Evolutionary conservation across 2,113 vertebrate genomes (phyloP).

Genomic region (Acrocephalus arundinaceus): DNA sequence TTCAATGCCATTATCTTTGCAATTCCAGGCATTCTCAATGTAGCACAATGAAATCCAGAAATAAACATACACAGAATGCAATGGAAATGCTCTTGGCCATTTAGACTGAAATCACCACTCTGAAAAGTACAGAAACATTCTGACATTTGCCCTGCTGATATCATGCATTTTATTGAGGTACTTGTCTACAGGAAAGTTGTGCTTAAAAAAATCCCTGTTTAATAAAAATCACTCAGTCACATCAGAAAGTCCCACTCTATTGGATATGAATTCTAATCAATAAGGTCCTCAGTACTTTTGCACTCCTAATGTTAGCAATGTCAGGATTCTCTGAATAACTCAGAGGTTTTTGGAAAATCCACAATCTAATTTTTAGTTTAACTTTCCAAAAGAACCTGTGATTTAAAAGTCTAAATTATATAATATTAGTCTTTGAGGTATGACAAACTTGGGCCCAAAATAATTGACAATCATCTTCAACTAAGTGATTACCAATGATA

Average conservation of each 20-base stretch:
- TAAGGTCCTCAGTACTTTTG: background rate
- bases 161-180: background rate
- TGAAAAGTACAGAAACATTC: background rate
- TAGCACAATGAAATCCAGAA: conserved; percentile 5
- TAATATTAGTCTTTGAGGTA: background rate
- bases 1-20: conserved; percentile 54
- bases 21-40: conserved; percentile 31
- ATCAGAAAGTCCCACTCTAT: background rate
- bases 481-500: background rate
- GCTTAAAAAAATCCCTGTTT: rapidly evolving
- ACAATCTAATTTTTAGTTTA: background rate
- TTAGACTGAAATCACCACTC: background rate
- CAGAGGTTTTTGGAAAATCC: background rate
- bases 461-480: background rate
- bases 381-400: background rate
- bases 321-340: background rate
- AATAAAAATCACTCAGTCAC: background rate
- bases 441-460: background rate
- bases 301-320: background rate
- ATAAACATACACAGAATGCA: background rate
- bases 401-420: background rate
- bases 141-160: background rate
- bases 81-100: background rate
- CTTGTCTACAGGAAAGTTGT: background rate
- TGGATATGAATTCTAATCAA: background rate